Percentiles rank a stretch among this genome's conserved stretches.
Conservation (phyloP, 2,113 vertebrate species). For the Galemys pyrenaicus region DNA sequence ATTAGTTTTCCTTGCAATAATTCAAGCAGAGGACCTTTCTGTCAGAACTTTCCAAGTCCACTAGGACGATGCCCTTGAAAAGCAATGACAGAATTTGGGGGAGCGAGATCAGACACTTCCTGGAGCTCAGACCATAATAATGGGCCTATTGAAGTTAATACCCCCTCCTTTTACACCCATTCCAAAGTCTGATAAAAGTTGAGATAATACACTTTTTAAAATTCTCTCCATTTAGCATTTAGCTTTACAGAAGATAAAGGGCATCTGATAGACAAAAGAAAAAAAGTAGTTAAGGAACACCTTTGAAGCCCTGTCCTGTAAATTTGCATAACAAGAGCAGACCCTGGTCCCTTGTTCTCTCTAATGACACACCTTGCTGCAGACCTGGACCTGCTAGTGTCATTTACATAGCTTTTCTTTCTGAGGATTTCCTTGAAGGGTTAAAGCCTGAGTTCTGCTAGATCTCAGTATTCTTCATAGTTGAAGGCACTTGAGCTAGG, state of each 20-base stretch:
- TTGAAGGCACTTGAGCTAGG: neutral
- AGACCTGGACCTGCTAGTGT: neutral
- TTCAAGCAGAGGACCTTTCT: neutral
- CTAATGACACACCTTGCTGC: neutral
- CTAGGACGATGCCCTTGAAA: slow-evolving; percentile 12
- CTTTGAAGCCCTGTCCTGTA: neutral
- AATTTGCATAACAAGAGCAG: slow-evolving; percentile 23
- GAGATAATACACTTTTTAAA: neutral
- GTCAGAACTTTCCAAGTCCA: neutral
- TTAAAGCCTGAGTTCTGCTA: slow-evolving; percentile 2
- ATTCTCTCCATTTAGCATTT: slow-evolving; percentile 15
- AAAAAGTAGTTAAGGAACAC: neutral
- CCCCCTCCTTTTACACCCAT: neutral
- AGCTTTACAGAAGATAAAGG: neutral
- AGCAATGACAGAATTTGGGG: neutral
- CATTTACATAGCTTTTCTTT: slow-evolving; percentile 34
- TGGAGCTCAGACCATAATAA: neutral
- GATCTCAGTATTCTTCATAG: neutral
- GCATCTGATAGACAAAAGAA: slow-evolving; percentile 37
- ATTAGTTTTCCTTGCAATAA: slow-evolving; percentile 40
- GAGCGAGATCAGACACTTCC: slow-evolving; percentile 24
- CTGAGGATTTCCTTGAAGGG: neutral
- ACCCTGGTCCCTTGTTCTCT: neutral
- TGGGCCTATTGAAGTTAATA: neutral
- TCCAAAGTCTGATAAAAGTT: neutral